A percentile compares a stretch with the other conserved stretches of the same genome.
phyloP scores from a whole-genome alignment of 2,888 invertebrate species.

The Drosophila helvetica region DNA sequence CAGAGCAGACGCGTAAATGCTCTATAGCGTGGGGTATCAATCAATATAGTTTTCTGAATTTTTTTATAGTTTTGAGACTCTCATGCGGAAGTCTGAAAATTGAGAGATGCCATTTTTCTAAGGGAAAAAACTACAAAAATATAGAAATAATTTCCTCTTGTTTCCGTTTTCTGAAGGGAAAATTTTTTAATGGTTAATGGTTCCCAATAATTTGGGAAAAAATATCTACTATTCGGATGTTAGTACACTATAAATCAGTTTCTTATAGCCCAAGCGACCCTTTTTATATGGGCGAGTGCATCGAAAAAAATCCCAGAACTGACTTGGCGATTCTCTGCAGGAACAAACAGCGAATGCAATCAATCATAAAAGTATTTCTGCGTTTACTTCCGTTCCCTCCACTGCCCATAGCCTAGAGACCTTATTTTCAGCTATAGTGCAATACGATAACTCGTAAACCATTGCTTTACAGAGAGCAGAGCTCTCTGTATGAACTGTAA shows the following conservation, averaged over 20 bases:
- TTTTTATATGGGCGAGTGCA: not conserved
- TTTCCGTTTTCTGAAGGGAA: no score
- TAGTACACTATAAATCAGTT: no score
- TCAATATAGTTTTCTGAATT: not conserved
- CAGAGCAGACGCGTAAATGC: constrained; percentile 30
- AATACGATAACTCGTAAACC: not conserved
- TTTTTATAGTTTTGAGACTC: not conserved
- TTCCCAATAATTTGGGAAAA: not conserved
- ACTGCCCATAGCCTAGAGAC: not conserved
- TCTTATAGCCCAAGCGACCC: not conserved
- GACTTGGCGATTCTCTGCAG: not conserved
- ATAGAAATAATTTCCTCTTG: no score
- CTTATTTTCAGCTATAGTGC: not conserved
- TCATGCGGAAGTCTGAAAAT: not conserved
- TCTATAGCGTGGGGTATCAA: constrained; percentile 9
- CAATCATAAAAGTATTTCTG: not conserved
- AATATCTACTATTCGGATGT: not conserved
- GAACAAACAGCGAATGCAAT: not conserved
- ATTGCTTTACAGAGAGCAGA: not conserved
- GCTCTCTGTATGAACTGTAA: constrained; percentile 54
- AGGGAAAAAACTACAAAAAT: not conserved
- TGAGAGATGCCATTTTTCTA: not conserved
- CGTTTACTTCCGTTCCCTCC: not conserved
- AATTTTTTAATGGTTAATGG: no score
- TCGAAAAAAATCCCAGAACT: not conserved